Conservation (phyloP, 2,797 vertebrate genomes). For the Eulemur mongoz region DNA sequence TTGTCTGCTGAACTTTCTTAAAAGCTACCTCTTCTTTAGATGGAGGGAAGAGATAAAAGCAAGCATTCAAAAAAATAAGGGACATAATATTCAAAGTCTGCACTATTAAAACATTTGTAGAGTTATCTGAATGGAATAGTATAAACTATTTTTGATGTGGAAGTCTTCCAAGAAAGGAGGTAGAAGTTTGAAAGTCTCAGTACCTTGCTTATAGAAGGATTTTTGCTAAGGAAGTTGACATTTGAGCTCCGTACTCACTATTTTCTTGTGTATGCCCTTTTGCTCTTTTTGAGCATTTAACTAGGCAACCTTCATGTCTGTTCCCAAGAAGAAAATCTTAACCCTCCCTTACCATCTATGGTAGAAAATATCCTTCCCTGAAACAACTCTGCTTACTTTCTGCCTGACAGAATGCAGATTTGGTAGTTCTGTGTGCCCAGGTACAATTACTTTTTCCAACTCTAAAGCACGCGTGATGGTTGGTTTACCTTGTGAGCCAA, state of each 20-base stretch:
- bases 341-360: accelerated
- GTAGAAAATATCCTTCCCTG: not conserved
- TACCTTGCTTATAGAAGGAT: not conserved
- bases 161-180: not conserved
- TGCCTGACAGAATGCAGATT: not conserved
- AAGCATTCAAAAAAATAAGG: not conserved
- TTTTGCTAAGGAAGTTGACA: not conserved
- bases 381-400: not conserved
- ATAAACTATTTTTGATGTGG: not conserved
- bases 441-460: not conserved
- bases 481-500: not conserved
- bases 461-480: not conserved
- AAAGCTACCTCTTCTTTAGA: not conserved
- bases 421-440: not conserved
- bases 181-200: not conserved
- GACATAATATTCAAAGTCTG: not conserved
- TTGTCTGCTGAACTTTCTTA: not conserved
- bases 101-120: not conserved
- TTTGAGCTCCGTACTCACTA: not conserved
- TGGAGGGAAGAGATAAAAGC: not conserved
- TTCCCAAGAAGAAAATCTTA: not conserved
- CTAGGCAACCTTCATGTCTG: not conserved
- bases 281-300: not conserved
- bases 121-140: not conserved
- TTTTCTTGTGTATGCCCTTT: not conserved